Base-by-base conservation (phyloP, 2,888 invertebrate species). In the Biston betularia region DNA sequence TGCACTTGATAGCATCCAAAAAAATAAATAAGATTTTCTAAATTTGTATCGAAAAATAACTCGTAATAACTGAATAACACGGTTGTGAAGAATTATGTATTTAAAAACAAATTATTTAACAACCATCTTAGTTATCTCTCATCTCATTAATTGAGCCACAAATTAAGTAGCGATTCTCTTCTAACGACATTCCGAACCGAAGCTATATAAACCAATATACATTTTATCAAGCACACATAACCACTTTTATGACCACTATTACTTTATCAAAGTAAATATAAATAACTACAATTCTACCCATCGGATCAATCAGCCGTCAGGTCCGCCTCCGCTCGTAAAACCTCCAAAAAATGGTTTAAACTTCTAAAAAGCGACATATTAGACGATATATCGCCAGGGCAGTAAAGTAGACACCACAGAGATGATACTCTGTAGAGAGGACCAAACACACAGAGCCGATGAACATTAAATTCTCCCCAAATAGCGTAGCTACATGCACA, bases 331-430 rank as follows among this genome's bases (percentile, higher is more conserved):
- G 10, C 38, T 72, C 74, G 69, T 72, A 74, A 74, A 74, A 56
- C 63, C 57, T 57, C 53, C 59, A 68, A 71, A 71, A 70, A 65
- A 42, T 14, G 10, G 42, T 50, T 46, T 34, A 56, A 50, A 38
- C 15, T 35, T 44, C 58, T 50, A 24, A 50, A 60, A 59, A 38
- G 24, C 45, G 55, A 56, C 60, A 60, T 56, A 50, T 48, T 44
- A 48, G 56, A 65, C 45, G 53, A 49, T 57, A 58, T 46, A 65
- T 65, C 53, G 53, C 14, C 60, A 48, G 52, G 38, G 52, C 15
- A 60, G 58, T 67, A 73, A 70, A 70, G 42, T 70, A 69, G 67
- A 86, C 84, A 24, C 24, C 24, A 24, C 24, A 24, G 24, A 24
- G 24, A 24, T 24, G 24, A 24, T 24, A 24, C 1, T 24, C 24